These are phyloP conservation scores for Phyllopteryx taeniolatus DNA, from an alignment of 2,113 vertebrate genomes.

Conservation along the genomic window DNA sequence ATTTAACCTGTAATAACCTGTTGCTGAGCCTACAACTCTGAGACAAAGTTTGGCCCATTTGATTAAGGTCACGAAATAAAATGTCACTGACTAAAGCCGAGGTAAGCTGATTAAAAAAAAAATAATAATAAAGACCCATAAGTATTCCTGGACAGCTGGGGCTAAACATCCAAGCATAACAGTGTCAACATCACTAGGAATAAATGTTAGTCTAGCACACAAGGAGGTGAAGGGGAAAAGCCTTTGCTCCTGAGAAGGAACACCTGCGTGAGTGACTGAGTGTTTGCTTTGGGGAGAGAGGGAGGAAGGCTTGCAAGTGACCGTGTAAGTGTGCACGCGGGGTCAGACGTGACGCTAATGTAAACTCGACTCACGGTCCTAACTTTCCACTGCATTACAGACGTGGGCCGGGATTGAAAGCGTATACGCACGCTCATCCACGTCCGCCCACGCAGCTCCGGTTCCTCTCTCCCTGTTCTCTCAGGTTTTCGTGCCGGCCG, in stretches of 20 bases:
- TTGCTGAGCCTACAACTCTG: neutral
- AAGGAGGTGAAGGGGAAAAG: slow-evolving; percentile 42
- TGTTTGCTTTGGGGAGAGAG: slow-evolving; percentile 46
- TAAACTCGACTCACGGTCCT: slow-evolving; percentile 46
- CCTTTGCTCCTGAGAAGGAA: slow-evolving; percentile 56
- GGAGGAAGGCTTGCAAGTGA: slow-evolving; percentile 35
- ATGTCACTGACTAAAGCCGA: slow-evolving; percentile 14
- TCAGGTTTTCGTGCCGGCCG: slow-evolving; percentile 46
- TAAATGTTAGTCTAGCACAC: slow-evolving; percentile 56
- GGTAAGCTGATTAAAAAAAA: slow-evolving; percentile 34
- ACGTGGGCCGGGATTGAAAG: slow-evolving; percentile 41
- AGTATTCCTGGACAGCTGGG: slow-evolving; percentile 36
- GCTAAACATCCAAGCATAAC: slow-evolving; percentile 53
- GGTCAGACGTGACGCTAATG: slow-evolving; percentile 37
- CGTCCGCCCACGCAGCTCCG: slow-evolving; percentile 57
- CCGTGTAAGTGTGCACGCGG: slow-evolving; percentile 30
- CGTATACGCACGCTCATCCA: slow-evolving; percentile 45
- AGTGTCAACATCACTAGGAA: slow-evolving; percentile 44
- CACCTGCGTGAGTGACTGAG: slow-evolving; percentile 60
- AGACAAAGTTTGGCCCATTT: slow-evolving; percentile 3
- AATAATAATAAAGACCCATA: slow-evolving; percentile 21
- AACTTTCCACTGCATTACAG: slow-evolving; percentile 38
- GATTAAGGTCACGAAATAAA: slow-evolving; percentile 14
- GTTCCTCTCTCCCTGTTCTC: slow-evolving; percentile 50
- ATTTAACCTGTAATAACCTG: too few relatives aligned